Conservation (phyloP, 2,888 invertebrate species). For the Hedychridium roseum region DNA sequence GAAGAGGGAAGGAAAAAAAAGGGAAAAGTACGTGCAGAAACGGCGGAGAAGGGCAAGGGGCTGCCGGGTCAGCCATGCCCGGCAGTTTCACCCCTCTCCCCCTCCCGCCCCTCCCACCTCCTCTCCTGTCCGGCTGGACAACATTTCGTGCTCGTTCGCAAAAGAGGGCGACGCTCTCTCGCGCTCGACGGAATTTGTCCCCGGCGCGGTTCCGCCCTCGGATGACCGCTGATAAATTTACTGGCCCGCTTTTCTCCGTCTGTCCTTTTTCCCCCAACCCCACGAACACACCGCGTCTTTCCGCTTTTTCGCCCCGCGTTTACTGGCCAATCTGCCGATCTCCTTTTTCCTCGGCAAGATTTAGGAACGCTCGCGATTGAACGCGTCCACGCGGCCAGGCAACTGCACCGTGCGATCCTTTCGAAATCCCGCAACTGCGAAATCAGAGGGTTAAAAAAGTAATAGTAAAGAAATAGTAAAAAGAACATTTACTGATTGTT, state of each 20-base stretch:
- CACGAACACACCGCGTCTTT: too few relatives aligned
- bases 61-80: constrained; percentile 6
- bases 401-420: too few relatives aligned
- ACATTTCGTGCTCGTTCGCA: constrained; percentile 35
- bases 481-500: too few relatives aligned
- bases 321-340: too few relatives aligned
- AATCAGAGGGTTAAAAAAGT: too few relatives aligned
- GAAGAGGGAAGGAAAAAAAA: constrained; percentile 2
- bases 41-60: constrained; percentile 4
- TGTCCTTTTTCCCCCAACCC: constrained; percentile 8
- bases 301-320: background rate
- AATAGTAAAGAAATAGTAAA: too few relatives aligned
- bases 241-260: constrained; percentile 46
- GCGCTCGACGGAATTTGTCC: constrained; percentile 63
- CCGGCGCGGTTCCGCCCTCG: constrained; percentile 58
- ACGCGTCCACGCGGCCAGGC: too few relatives aligned
- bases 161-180: constrained; percentile 53
- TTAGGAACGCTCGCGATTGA: too few relatives aligned
- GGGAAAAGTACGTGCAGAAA: constrained; percentile 10
- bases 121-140: constrained; percentile 6
- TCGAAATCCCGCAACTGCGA: too few relatives aligned
- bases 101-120: background rate
- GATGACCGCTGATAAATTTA: constrained; percentile 63
- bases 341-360: too few relatives aligned
- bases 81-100: constrained; percentile 15